These are phyloP conservation scores for Metaphire vulgaris DNA, from an alignment of 1,140 invertebrate species.

Conservation along the genomic window DNA sequence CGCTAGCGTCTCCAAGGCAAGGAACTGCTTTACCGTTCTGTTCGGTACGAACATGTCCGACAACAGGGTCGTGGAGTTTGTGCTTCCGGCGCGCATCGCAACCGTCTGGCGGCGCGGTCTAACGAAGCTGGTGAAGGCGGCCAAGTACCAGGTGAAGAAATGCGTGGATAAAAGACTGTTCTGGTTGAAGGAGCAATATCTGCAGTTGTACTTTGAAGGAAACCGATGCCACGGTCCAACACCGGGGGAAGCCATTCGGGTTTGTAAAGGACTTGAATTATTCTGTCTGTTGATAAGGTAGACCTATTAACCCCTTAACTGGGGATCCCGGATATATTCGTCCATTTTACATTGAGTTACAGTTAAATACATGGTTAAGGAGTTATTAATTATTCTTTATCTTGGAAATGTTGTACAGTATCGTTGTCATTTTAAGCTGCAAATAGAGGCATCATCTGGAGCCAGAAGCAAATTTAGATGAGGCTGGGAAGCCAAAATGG, in stretches of 20 bases:
- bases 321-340: no score
- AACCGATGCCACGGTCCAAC: slow-evolving; percentile 65
- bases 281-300: no score
- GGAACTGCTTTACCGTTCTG: slow-evolving; percentile 51
- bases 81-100: slow-evolving; percentile 68
- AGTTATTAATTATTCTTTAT: no score
- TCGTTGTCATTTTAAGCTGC: no score
- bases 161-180: slow-evolving; percentile 67
- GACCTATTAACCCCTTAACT: no score
- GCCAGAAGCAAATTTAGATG: no score
- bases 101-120: slow-evolving; percentile 54
- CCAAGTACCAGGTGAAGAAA: neutral
- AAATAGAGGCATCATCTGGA: no score
- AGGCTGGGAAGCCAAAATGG: no score
- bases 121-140: slow-evolving; percentile 57
- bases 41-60: slow-evolving; percentile 64
- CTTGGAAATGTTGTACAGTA: no score
- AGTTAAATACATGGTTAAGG: no score
- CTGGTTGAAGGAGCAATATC: slow-evolving; percentile 89
- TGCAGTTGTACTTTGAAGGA: slow-evolving; percentile 78
- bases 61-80: slow-evolving; percentile 76
- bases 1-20: slow-evolving; percentile 42
- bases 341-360: no score
- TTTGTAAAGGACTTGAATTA: no score
- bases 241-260: slow-evolving; percentile 79